phyloP scores from a whole-genome alignment of 2,113 vertebrate species.

The Gallinago media region DNA sequence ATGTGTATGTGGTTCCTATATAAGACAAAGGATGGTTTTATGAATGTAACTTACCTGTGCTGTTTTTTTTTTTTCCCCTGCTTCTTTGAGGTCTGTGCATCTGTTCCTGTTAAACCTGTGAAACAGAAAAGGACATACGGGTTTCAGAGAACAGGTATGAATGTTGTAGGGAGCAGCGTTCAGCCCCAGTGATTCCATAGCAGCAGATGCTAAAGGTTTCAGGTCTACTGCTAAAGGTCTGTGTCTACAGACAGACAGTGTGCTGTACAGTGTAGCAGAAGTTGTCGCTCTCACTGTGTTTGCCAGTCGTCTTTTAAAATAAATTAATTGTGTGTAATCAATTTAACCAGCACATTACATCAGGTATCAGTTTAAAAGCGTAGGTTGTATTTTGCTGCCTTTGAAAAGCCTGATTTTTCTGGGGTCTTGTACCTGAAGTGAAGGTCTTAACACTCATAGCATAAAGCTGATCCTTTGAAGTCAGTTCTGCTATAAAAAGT shows the following conservation, averaged over 20 bases:
- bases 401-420: not conserved
- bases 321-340: not conserved
- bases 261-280: rapidly evolving
- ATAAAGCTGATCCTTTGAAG: not conserved
- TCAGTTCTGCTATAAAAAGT: not conserved
- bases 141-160: not conserved
- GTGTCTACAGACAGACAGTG: rapidly evolving
- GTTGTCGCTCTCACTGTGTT: not conserved
- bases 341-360: not conserved
- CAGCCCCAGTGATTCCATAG: rapidly evolving
- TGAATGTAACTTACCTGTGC: not conserved
- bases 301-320: not conserved
- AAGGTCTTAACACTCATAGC: not conserved
- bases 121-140: rapidly evolving
- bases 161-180: not conserved
- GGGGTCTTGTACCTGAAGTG: not conserved
- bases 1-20: not conserved
- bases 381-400: not conserved
- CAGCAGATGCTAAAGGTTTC: rapidly evolving
- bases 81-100: not conserved
- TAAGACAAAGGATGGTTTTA: no score
- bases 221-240: no score
- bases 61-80: no score
- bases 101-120: not conserved
- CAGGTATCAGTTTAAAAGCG: not conserved